These are phyloP conservation scores for Zoanthus sociatus DNA, from an alignment of 92 coral and sea anemone species.

Conservation along the genomic window DNA sequence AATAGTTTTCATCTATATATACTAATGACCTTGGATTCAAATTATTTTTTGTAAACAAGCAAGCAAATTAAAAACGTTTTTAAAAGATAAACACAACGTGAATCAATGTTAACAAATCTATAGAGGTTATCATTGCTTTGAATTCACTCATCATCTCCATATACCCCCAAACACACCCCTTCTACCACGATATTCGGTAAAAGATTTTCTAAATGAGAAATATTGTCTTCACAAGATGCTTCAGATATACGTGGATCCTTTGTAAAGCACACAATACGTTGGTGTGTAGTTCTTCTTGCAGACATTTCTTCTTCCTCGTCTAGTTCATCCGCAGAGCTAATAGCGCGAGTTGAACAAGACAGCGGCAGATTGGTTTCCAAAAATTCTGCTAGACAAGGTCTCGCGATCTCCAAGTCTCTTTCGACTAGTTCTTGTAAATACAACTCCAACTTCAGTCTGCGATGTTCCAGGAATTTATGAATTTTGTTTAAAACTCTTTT, in stretches of 20 bases:
- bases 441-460: conserved; percentile 79
- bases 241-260: conserved; percentile 68
- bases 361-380: conserved; percentile 78
- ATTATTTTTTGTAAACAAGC: no score
- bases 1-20: no score
- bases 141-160: conserved; percentile 46
- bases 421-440: conserved; percentile 76
- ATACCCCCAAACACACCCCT: conserved; percentile 79
- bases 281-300: conserved; percentile 78
- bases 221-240: conserved; percentile 4
- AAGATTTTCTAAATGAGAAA: conserved; percentile 43
- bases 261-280: conserved; percentile 77
- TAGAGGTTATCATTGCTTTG: not conserved
- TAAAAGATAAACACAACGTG: not conserved
- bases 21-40: no score
- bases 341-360: conserved; percentile 53
- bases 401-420: conserved; percentile 47
- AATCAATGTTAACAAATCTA: not conserved
- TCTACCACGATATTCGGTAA: conserved; percentile 77
- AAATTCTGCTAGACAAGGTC: conserved; percentile 70
- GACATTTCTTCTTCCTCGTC: conserved; percentile 65
- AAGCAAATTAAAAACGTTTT: no score
- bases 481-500: conserved; percentile 76
- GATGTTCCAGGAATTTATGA: conserved; percentile 74
- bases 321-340: conserved; percentile 81